phyloP scores from a whole-genome alignment of 2,888 invertebrate genomes.

The Perizoma flavofasciatum region DNA sequence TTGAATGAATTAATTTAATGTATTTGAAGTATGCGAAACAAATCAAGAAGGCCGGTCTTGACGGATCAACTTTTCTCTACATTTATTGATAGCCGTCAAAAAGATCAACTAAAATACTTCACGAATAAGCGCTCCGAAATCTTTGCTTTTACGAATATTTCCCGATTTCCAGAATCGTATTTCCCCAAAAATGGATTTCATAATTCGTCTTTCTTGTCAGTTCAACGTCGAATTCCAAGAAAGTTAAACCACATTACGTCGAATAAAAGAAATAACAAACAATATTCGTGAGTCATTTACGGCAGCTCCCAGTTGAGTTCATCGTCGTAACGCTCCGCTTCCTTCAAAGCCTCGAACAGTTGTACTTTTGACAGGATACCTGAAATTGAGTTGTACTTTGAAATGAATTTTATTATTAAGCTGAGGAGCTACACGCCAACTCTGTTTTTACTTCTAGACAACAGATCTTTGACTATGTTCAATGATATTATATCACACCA shows the following conservation, averaged over 20 bases:
- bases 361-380: constrained; percentile 77
- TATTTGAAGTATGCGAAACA: too few species aligned
- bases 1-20: too few species aligned
- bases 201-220: neutral
- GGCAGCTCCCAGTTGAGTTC: constrained; percentile 87
- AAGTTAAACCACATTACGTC: constrained; percentile 15
- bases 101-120: too few species aligned
- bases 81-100: too few species aligned
- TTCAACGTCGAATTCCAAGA: constrained; percentile 12
- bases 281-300: constrained; percentile 42
- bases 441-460: too few species aligned
- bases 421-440: too few species aligned
- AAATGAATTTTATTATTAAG: too few species aligned
- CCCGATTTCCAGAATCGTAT: neutral
- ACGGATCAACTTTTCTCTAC: too few species aligned
- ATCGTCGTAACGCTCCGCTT: constrained; percentile 85
- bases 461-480: too few species aligned
- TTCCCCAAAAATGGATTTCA: constrained; percentile 5
- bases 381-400: constrained; percentile 43
- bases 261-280: constrained; percentile 13
- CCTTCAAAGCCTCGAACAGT: constrained; percentile 73
- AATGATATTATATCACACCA: too few species aligned
- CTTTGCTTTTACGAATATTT: neutral
- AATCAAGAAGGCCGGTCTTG: too few species aligned
- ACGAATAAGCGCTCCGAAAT: too few species aligned